Evolutionary conservation across 1,140 invertebrate genomes (phyloP), one percentile per base, ranked within the genome.

Genomic region (Lepidostoma basale): DNA sequence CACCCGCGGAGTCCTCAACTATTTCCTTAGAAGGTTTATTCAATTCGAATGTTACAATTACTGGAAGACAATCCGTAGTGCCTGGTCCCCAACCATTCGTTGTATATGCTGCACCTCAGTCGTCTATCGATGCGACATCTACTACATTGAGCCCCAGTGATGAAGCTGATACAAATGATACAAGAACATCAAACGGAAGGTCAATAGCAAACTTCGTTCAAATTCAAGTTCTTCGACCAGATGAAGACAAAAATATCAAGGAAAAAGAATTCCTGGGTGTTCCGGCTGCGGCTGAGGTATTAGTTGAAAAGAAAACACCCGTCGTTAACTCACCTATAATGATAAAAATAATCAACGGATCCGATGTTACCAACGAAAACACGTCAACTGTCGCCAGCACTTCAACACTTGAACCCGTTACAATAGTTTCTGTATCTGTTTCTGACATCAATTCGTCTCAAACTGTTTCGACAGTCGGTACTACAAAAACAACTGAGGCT

Each of bases 11-110:
- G 76, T 84, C 85, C 1, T 88, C 87, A 0, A 89, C 87, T 4
- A 85, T 89, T 67, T 78, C 87, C 25, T 75, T 89, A 68, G 86
- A 89, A 77, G 86, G 81, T 3, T 74, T 89, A 18, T 89, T 89
- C 72, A 84, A 85, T 75, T 83, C 82, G 6, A 42, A 60, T 42
- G 56, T 23, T 1, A 56, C 64, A 36, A 64, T 47, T 9, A 45
- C 62, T 14, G 69, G 75, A 14, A 75, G 70, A 72, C 76, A 78
- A 75, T 58, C 74, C 3, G 73, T n/a, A n/a, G 71, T 71, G 39
- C 56, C 67, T 45, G 79, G 76, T n/a, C 42, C 60, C 14, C 75
- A 79, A 72, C 80, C 81, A 25, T 83, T 83, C 72, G 74, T 83
- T n/a, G 82, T 83, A 20, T 83, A 82, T 69, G 81, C 82, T 8